Percentiles rank a stretch among this genome's conserved stretches.
Evolutionary conservation across 1,140 invertebrate species (phyloP).

Genomic region (Lethrus apterus): DNA sequence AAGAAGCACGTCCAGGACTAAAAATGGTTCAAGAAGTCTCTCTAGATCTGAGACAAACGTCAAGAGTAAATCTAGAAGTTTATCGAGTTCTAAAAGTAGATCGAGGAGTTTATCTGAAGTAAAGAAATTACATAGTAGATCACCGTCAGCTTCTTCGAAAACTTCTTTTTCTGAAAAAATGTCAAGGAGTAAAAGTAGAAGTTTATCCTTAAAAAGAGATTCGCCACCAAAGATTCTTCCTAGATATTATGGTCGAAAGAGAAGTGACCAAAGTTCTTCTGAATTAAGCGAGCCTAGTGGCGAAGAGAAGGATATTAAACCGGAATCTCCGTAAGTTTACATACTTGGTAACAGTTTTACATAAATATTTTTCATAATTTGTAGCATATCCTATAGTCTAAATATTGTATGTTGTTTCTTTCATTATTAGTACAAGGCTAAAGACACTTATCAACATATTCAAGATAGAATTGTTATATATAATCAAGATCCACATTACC

Average conservation of each 20-base stretch:
- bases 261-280: slow-evolving; percentile 45
- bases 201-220: slow-evolving; percentile 21
- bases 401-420: too few species aligned
- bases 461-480: too few species aligned
- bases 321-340: slow-evolving; percentile 24
- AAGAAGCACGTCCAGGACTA: slow-evolving; percentile 40
- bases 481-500: too few species aligned
- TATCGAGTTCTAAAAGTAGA: slow-evolving; percentile 41
- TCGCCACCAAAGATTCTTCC: slow-evolving; percentile 37
- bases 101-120: slow-evolving; percentile 36
- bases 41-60: neutral
- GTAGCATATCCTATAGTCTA: too few species aligned
- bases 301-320: slow-evolving; percentile 21
- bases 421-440: too few species aligned
- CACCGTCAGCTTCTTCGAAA: slow-evolving; percentile 4
- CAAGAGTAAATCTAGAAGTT: slow-evolving; percentile 40
- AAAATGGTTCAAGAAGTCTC: slow-evolving; percentile 29
- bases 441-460: too few species aligned
- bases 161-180: slow-evolving; percentile 18
- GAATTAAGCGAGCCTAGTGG: slow-evolving; percentile 34
- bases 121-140: slow-evolving; percentile 28
- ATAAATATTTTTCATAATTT: too few species aligned
- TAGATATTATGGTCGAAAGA: slow-evolving; percentile 61
- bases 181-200: slow-evolving; percentile 37
- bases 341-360: too few species aligned